Evolutionary conservation across 2,113 vertebrate species (phyloP), one percentile per base, ranked within the genome.

Genomic region (Aegotheles bennettii): DNA sequence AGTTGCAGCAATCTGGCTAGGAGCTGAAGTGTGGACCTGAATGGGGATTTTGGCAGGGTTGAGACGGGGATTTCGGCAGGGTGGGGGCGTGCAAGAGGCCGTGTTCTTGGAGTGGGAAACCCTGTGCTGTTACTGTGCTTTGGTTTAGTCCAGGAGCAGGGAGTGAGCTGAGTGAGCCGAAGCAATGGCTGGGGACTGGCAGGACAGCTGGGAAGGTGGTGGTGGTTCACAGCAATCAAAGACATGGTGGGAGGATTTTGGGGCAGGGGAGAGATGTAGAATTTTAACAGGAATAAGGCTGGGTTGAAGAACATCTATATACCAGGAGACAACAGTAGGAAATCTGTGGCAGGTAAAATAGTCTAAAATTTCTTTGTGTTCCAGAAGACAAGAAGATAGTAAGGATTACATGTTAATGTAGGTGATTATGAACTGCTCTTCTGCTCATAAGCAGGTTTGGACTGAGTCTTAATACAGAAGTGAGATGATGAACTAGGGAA

Each of bases 81-180:
- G 33, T 68, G 67, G 20, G 68, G 78, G 65, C 57, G 11, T 13
- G 33, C 0, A 1, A 51, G 50, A 56, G 53, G 45, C 70, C 9
- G 0, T 2, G 2, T 20, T 76, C 73, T 31, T 28, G 29, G 65
- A 54, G 25, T 5, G 16, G 64, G 17, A 61, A 90, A 53, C 2
- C 38, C 48, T 2, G 0, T 0, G 2, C 13, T 31, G 48, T 38
- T 19, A 2, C 15, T 60, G 50, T 4, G 3, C 35, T 74, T 38
- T 31, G 28, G 17, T 51, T 11, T 3, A 4, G 54, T 7, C 21
- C 0, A 16, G 50, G 8, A 77, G 71, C 63, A 80, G 40, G 29
- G 73, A 42, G 38, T 2, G 29, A 91, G 61, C 45, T 0, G 8
- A 43, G 79, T 0, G 23, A 60, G 57, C 10, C 0, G 0, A 6